A percentile compares a stretch with the other conserved stretches of the same genome.
Evolutionary conservation across 2,888 invertebrate species (phyloP).

Genomic region (Brenthis ino): DNA sequence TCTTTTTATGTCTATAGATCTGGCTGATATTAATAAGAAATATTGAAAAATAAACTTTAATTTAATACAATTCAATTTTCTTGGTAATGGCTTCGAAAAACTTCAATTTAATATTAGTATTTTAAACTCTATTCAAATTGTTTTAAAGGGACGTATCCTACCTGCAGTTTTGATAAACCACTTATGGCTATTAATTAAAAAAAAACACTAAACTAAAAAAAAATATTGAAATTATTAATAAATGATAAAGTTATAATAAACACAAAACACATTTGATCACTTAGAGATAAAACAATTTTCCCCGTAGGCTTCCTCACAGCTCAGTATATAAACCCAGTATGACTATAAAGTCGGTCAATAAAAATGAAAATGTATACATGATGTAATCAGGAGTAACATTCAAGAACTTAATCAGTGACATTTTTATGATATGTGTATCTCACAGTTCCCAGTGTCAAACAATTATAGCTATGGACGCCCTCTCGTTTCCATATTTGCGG

Average conservation of each 20-base stretch:
- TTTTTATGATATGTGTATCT: conserved; percentile 50
- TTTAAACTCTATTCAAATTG: too few species aligned
- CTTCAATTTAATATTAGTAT: too few species aligned
- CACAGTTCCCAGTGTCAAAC: conserved; percentile 18
- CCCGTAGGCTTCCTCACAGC: conserved; percentile 43
- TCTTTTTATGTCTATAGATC: too few species aligned
- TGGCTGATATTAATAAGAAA: too few species aligned
- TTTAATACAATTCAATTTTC: too few species aligned
- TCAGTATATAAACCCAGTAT: conserved; percentile 50
- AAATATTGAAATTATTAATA: conserved; percentile 4
- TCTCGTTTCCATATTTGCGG: conserved; percentile 29
- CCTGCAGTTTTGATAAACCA: too few species aligned
- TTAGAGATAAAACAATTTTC: conserved; percentile 35
- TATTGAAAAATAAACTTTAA: too few species aligned
- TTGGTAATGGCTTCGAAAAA: too few species aligned
- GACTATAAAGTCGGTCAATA: conserved; percentile 51
- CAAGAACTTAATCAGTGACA: conserved; percentile 47
- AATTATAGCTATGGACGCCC: conserved; percentile 29
- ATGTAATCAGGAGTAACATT: conserved; percentile 47
- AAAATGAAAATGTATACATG: conserved; percentile 56
- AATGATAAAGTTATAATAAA: conserved; percentile 4
- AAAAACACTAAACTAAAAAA: background rate
- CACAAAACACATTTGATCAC: conserved; percentile 30
- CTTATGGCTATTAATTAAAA: background rate
- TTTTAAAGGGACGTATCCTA: too few species aligned